These are phyloP conservation scores for Abscondita cerata DNA, from an alignment of 2,888 invertebrate species.

Conservation along the genomic window DNA sequence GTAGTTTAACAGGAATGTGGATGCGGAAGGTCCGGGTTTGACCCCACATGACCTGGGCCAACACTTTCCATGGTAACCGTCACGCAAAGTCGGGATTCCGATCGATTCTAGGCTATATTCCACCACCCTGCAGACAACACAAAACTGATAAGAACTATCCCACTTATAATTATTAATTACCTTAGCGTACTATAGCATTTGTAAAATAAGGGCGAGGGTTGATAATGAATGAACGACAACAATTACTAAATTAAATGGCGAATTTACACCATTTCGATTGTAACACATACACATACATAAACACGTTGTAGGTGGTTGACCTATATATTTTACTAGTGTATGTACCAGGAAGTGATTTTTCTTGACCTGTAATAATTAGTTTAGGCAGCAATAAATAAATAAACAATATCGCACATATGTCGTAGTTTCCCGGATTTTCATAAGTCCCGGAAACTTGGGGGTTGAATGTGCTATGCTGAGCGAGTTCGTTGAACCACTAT, in stretches of 20 bases:
- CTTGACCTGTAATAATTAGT: no score
- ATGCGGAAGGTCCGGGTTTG: conserved; percentile 60
- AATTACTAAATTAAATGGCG: no score
- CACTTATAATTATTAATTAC: conserved; percentile 28
- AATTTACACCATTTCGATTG: no score
- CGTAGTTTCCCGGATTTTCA: conserved; percentile 28
- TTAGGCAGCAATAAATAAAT: no score
- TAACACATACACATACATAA: no score
- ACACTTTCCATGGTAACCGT: conserved; percentile 62
- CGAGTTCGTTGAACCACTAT: conserved; percentile 55
- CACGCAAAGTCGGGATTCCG: conserved; percentile 58
- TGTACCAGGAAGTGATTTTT: no score
- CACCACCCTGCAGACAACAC: conserved; percentile 39
- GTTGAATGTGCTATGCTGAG: conserved; percentile 37
- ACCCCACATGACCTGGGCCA: conserved; percentile 61
- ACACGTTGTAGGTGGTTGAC: no score
- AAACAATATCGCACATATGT: no score
- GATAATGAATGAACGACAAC: no score
- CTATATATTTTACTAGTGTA: no score
- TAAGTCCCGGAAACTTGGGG: conserved; percentile 42
- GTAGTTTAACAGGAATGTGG: conserved; percentile 36
- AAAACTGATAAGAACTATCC: conserved; percentile 30
- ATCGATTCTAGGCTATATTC: conserved; percentile 53
- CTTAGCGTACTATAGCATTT: conserved; percentile 10
- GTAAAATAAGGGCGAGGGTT: not conserved